Conservation (phyloP, 2,888 invertebrate species). For the Carpatolechia fugitivella region DNA sequence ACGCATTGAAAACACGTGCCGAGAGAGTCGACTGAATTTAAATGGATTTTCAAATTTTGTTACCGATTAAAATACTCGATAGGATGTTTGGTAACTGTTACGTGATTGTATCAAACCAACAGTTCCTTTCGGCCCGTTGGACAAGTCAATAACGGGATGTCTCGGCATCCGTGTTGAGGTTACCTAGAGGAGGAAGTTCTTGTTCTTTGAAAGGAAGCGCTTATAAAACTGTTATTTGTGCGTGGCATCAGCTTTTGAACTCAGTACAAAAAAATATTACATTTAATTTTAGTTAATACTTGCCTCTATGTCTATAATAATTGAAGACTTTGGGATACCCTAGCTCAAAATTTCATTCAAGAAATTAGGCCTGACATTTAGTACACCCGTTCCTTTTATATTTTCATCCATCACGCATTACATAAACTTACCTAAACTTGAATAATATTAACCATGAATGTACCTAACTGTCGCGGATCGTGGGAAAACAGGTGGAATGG, state of each 20-base stretch:
- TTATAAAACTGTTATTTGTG: neutral
- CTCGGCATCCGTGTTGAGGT: conserved; percentile 17
- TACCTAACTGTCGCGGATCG: conserved; percentile 16
- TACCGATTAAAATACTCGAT: conserved; percentile 52
- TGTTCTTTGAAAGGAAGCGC: conserved; percentile 1
- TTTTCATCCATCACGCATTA: too few relatives aligned
- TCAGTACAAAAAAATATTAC: too few relatives aligned
- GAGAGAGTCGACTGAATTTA: conserved; percentile 52
- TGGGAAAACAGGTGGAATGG: conserved; percentile 29
- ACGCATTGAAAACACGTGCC: conserved; percentile 67
- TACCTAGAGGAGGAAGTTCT: conserved; percentile 3
- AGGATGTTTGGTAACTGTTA: conserved; percentile 44
- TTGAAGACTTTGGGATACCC: too few relatives aligned
- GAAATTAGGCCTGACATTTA: too few relatives aligned
- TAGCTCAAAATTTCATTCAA: too few relatives aligned
- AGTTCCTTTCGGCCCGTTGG: conserved; percentile 22
- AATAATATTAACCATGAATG: neutral
- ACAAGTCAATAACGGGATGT: conserved; percentile 20
- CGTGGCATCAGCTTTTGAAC: too few relatives aligned
- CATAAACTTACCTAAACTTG: too few relatives aligned
- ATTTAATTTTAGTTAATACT: neutral
- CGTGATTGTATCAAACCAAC: conserved; percentile 17
- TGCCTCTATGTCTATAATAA: too few relatives aligned
- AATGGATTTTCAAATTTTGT: conserved; percentile 50
- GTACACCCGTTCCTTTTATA: too few relatives aligned